Evolutionary conservation across 1,140 invertebrate species (phyloP).

Genomic region (Araneus ventricosus): DNA sequence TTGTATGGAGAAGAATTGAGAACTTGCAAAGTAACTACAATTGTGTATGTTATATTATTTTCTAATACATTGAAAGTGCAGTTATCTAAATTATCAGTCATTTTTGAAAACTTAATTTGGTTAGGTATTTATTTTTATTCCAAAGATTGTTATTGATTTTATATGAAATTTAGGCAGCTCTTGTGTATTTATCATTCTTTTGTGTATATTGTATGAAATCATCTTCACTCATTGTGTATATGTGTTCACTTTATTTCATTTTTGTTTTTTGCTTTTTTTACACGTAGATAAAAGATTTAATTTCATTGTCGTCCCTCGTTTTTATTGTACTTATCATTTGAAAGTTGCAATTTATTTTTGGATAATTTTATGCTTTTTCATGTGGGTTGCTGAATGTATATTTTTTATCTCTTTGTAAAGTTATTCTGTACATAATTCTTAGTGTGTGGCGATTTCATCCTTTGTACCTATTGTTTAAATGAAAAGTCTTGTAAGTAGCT

Average conservation of each 20-base stretch:
- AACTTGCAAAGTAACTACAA: too few species aligned
- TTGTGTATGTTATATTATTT: too few species aligned
- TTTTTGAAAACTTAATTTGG: background rate
- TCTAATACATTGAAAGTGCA: too few species aligned
- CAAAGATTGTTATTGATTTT: slow-evolving; percentile 36
- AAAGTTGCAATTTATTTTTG: slow-evolving; percentile 37
- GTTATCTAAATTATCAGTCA: background rate
- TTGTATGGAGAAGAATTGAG: too few species aligned
- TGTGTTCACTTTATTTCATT: background rate
- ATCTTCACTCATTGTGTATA: slow-evolving; percentile 8
- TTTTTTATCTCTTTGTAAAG: background rate
- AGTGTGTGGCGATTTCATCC: background rate
- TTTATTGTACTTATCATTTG: slow-evolving; percentile 23
- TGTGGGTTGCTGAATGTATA: background rate
- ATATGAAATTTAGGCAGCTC: slow-evolving; percentile 33
- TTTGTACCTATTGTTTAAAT: slow-evolving; percentile 7
- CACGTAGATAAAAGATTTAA: slow-evolving; percentile 38
- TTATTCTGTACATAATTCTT: background rate
- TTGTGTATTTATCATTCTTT: slow-evolving; percentile 37
- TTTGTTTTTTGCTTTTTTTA: background rate
- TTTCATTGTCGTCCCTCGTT: background rate
- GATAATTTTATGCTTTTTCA: slow-evolving; percentile 43
- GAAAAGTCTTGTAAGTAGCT: background rate
- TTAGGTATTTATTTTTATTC: slow-evolving; percentile 33
- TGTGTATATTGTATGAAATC: slow-evolving; percentile 12